phyloP scores from a whole-genome alignment of 2,888 invertebrate species.

The Ceriagrion tenellum region DNA sequence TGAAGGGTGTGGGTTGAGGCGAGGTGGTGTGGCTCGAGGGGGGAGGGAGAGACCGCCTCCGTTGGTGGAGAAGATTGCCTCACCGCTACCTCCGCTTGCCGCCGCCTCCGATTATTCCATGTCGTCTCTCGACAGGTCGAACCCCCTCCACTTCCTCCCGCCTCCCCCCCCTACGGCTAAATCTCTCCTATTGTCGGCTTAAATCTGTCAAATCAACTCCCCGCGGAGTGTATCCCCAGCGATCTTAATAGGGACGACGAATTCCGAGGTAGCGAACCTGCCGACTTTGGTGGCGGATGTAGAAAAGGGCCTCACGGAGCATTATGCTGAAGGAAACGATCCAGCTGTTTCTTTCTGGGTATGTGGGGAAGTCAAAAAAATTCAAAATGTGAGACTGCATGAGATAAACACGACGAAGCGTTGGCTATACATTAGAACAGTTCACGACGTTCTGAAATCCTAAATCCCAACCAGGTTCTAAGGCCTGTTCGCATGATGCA shows the following conservation, averaged over 20 bases:
- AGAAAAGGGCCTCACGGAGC: not conserved
- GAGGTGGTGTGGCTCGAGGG: not conserved
- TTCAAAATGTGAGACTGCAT: not conserved
- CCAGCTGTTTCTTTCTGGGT: not conserved
- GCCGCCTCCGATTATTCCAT: constrained; percentile 32
- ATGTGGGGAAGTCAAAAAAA: not conserved
- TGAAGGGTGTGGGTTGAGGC: not conserved
- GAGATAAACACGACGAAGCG: no score
- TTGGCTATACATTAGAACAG: no score
- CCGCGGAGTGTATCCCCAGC: constrained; percentile 37
- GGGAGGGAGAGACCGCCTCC: not conserved
- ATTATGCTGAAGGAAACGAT: not conserved
- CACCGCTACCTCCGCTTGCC: not conserved
- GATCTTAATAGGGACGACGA: constrained; percentile 8
- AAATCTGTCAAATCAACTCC: constrained; percentile 50
- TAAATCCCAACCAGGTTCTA: no score
- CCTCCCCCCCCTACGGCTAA: not conserved
- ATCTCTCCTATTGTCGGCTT: constrained; percentile 28
- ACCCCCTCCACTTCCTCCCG: not conserved
- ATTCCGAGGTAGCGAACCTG: not conserved
- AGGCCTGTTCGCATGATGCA: no score
- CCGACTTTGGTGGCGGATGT: not conserved
- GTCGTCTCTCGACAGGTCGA: constrained; percentile 43
- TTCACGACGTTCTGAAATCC: no score
- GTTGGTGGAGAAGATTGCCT: not conserved